Base-by-base conservation (phyloP, 2,797 vertebrate species). In the Parotocinclus haroldoi region DNA sequence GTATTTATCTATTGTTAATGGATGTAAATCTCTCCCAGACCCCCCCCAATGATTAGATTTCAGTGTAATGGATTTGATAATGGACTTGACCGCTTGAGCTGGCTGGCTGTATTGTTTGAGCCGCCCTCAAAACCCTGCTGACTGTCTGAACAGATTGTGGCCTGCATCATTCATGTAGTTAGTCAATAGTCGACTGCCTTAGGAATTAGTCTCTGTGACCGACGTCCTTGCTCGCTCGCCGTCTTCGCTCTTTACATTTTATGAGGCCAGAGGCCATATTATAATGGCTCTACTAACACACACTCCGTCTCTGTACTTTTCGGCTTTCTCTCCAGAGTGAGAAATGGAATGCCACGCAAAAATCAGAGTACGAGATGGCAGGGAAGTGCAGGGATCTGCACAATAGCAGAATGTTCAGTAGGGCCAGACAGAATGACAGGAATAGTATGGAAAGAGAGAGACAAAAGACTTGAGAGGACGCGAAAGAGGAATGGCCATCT, bases 241-340 rank as follows among this genome's bases (percentile, higher is more conserved):
- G 13, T 39, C 9, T 40, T 9, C 40, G 8, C 40, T 42, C 40
- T 42, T 27, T 27, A 42, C 14, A 16, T 36, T 40, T 8, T 38
- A 46, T 39, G 61, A 39, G 38, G 50, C 51, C 61, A 42, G 51
- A 36, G 61, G 39, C 50, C 36, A 53, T 68, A 46, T 57, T 76
- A 49, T 71, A 76, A 75, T 71, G 67, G 63, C 65, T 64, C 59
- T 56, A 66, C 58, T 75, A 75, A 76, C 64, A 71, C 52, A 36
- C 27, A 27, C 27, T 27, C 55, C n/a, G 38, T 40, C 45, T 54
- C 77, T 61, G 19, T 63, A 40, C 37, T 49, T 44, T 54, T 66
- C 37, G 71, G 67, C 44, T 68, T 50, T 59, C 51, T 27, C 27
- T 27, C 59, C 49, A 50, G 37, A n/a, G 56, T 65, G 62, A 75